These are phyloP conservation scores for Drymonia ruficornis DNA, from an alignment of 2,888 invertebrate genomes.

Conservation along the genomic window DNA sequence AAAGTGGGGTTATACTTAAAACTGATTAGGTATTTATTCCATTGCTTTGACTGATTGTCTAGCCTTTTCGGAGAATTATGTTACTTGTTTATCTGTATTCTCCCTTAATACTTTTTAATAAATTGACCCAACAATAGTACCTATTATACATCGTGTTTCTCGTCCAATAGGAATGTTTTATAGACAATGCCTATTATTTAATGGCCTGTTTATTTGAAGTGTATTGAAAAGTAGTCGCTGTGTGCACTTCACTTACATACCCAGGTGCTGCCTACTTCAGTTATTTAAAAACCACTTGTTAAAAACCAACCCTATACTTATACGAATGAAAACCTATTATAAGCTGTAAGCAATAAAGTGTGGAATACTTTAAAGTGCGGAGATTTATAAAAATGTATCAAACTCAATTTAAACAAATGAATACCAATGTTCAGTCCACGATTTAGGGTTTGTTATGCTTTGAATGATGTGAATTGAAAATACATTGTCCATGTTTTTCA, in stretches of 20 bases:
- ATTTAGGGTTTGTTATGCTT: background rate
- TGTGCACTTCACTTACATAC: background rate
- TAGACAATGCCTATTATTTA: too few relatives aligned
- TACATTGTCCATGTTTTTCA: constrained; percentile 2
- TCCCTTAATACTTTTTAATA: background rate
- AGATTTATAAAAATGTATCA: background rate
- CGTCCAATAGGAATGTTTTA: too few relatives aligned
- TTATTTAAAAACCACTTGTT: constrained; percentile 4
- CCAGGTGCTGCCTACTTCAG: constrained; percentile 5
- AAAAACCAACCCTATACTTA: background rate
- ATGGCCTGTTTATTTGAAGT: background rate
- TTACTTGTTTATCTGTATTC: too few relatives aligned
- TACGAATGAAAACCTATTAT: background rate
- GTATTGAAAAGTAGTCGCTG: constrained; percentile 33
- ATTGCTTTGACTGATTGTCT: too few relatives aligned
- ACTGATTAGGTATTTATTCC: too few relatives aligned
- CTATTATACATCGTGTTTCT: too few relatives aligned
- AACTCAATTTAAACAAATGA: background rate
- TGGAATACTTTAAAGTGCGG: background rate
- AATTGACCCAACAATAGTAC: too few relatives aligned
- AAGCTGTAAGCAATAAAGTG: background rate
- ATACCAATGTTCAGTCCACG: background rate
- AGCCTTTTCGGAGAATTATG: too few relatives aligned
- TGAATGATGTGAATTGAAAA: background rate
- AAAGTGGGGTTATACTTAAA: too few relatives aligned